These are phyloP conservation scores for Montifringilla adamsi DNA, from an alignment of 2,113 vertebrate species.

Conservation along the genomic window DNA sequence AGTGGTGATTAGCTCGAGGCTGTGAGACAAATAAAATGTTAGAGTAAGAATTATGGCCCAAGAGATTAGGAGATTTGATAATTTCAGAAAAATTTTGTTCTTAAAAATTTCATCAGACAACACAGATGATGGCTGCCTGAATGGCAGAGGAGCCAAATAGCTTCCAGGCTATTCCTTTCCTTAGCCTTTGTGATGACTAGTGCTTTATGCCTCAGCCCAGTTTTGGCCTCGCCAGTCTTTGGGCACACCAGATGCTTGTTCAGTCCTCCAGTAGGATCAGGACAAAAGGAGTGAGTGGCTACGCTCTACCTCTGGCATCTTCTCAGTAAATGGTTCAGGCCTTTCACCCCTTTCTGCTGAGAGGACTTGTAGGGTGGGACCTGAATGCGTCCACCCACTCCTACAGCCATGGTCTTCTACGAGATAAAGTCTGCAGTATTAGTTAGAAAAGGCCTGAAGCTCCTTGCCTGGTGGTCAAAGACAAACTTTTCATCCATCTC, in stretches of 20 bases:
- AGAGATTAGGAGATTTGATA: not conserved
- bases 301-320: not conserved
- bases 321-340: not conserved
- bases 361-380: not conserved
- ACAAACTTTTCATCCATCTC: not conserved
- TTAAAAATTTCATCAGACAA: not conserved
- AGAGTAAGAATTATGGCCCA: not conserved
- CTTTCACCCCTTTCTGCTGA: not conserved
- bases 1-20: not conserved
- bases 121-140: not conserved
- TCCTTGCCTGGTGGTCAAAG: not conserved
- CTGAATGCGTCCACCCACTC: not conserved
- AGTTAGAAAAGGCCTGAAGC: not conserved
- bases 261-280: not conserved
- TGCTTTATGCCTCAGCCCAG: not conserved
- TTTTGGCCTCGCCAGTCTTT: not conserved
- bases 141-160: not conserved
- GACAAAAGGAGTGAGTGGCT: not conserved
- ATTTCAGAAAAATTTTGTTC: not conserved
- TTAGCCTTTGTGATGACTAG: not conserved
- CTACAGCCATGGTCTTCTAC: not conserved
- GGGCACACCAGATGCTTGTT: not conserved
- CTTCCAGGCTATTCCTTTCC: not conserved
- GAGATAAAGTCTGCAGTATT: not conserved
- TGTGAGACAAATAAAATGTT: not conserved